Evolutionary conservation across 2,888 invertebrate species (phyloP).

Genomic region (Vesta saturnalis): DNA sequence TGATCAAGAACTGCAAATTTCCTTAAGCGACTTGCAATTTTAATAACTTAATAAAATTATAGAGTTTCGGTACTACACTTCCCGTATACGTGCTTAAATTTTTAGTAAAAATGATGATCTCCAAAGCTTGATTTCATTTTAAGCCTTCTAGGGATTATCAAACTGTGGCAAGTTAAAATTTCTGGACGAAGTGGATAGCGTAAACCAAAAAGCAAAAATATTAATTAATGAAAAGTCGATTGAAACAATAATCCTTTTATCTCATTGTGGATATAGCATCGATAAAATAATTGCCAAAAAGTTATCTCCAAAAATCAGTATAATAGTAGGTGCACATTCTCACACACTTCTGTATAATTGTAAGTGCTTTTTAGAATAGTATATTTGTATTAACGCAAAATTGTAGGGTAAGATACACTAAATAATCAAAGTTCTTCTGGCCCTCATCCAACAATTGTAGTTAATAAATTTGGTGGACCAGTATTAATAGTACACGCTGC

Average conservation of each 20-base stretch:
- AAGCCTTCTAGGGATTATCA: constrained; percentile 62
- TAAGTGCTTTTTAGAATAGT: constrained; percentile 1
- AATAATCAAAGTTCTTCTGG: constrained; percentile 68
- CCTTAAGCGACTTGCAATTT: no score
- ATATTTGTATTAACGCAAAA: not conserved
- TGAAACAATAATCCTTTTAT: constrained; percentile 82
- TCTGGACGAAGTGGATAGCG: constrained; percentile 73
- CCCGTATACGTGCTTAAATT: no score
- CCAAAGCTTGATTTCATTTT: no score
- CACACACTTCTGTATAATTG: constrained; percentile 80
- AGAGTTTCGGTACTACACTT: no score
- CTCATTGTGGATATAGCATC: constrained; percentile 80
- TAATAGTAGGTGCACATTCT: constrained; percentile 88
- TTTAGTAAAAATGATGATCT: no score
- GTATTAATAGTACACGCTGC: constrained; percentile 78
- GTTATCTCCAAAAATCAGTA: constrained; percentile 75
- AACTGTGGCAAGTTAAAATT: constrained; percentile 75
- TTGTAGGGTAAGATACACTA: constrained; percentile 37
- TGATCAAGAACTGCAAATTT: no score
- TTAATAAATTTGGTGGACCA: constrained; percentile 65
- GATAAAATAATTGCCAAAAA: constrained; percentile 73
- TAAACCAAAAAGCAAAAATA: constrained; percentile 73
- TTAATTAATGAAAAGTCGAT: constrained; percentile 70
- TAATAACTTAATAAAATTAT: no score
- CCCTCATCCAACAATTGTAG: constrained; percentile 77